These are phyloP conservation scores for Henricia sp. DNA, from an alignment of 53 echinoderm and acorn worm genomes.

Conservation along the genomic window DNA sequence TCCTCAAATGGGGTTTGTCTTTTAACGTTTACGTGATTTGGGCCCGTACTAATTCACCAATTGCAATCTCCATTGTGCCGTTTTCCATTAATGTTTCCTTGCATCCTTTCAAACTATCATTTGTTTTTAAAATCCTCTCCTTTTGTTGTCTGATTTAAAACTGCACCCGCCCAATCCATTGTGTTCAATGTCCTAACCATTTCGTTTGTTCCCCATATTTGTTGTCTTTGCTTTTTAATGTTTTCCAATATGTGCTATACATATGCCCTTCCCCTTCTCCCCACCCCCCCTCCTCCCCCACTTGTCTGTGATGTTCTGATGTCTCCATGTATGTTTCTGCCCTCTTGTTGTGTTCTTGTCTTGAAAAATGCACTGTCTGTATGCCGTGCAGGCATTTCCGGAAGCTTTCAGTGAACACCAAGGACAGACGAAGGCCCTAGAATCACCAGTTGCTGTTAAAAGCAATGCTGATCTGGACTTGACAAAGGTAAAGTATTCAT, in stretches of 20 bases:
- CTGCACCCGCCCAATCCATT: too few species aligned
- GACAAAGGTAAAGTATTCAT: constrained; percentile 59
- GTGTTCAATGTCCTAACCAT: not conserved
- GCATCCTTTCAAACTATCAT: not conserved
- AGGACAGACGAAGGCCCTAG: constrained; percentile 34
- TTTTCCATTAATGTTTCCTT: not conserved
- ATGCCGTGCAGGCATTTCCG: constrained; percentile 59
- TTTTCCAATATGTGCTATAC: not conserved
- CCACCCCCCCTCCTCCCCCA: not conserved
- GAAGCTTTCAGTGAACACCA: constrained; percentile 7
- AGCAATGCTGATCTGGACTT: constrained; percentile 55
- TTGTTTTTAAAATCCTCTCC: too few species aligned
- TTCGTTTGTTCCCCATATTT: not conserved
- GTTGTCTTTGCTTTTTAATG: not conserved
- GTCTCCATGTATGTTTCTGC: constrained; percentile 9
- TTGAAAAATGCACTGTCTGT: too few species aligned
- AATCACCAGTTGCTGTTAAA: constrained; percentile 43
- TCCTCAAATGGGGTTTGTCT: not conserved
- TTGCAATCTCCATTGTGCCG: not conserved
- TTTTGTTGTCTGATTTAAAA: too few species aligned
- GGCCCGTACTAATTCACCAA: not conserved
- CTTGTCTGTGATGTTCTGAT: not conserved
- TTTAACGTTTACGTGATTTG: too few species aligned
- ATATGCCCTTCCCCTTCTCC: not conserved
- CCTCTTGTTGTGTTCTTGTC: too few species aligned